Percentiles rank a stretch among this genome's conserved stretches.
Conservation (phyloP, 2,888 invertebrate genomes). For the Eupithecia dodoneata region DNA sequence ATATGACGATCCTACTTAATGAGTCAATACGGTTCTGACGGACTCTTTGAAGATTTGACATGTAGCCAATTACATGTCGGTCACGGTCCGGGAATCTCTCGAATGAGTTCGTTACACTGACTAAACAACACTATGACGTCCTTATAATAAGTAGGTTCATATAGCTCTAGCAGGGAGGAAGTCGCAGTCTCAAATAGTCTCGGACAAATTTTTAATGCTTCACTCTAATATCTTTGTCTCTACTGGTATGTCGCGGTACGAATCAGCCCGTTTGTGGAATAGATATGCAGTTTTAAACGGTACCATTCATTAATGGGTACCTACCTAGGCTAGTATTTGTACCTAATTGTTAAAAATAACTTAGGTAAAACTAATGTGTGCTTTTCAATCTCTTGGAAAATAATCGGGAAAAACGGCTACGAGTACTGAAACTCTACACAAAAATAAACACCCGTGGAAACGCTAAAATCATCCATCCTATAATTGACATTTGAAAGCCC, state of each 20-base stretch:
- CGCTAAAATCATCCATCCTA: too few species aligned
- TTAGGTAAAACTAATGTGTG: background rate
- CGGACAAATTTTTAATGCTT: background rate
- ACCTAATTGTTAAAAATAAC: background rate
- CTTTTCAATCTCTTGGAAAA: background rate
- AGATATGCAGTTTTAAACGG: background rate
- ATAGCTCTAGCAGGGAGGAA: background rate
- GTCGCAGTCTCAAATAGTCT: background rate
- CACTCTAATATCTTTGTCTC: background rate
- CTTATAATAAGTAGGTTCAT: background rate
- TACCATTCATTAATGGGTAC: background rate
- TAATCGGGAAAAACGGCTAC: background rate
- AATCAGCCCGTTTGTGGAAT: background rate
- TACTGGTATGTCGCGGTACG: background rate
- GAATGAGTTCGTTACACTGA: conserved; percentile 39
- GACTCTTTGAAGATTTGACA: conserved; percentile 41
- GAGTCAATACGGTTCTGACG: conserved; percentile 22
- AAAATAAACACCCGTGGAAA: too few species aligned
- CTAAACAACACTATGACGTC: conserved; percentile 12
- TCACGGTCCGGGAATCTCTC: conserved; percentile 34
- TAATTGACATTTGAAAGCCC: too few species aligned
- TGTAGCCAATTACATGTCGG: conserved; percentile 33
- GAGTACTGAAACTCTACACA: too few species aligned
- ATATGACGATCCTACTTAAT: background rate
- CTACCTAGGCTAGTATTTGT: background rate